phyloP scores from a whole-genome alignment of 1,140 invertebrate species.

The Rhysida immarginata region DNA sequence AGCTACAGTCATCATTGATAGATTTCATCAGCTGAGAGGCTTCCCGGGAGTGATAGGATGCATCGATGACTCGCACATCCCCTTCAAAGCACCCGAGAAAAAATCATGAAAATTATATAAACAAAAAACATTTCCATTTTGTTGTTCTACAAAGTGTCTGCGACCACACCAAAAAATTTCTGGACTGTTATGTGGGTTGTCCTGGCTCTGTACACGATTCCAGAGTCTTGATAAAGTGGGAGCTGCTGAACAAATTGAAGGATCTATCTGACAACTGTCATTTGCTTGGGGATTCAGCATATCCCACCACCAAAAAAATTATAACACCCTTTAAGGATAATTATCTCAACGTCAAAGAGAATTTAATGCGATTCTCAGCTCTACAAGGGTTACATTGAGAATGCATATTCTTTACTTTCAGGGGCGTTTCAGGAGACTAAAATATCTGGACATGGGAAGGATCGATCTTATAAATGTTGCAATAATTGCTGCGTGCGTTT shows the following conservation, averaged over 20 bases:
- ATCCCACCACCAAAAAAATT: conserved; percentile 21
- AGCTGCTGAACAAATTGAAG: not conserved
- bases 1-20: too few relatives aligned
- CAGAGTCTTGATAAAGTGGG: not conserved
- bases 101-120: not conserved
- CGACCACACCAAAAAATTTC: conserved; percentile 9
- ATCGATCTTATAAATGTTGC: conserved; percentile 20
- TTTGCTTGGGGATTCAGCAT: conserved; percentile 26
- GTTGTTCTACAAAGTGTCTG: conserved; percentile 11
- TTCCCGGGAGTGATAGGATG: not conserved
- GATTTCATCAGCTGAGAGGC: too few relatives aligned
- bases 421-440: conserved; percentile 23
- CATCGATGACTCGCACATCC: not conserved
- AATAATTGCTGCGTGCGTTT: conserved; percentile 23
- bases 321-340: conserved; percentile 24
- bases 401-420: conserved; percentile 25
- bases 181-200: conserved; percentile 12
- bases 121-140: conserved; percentile 4
- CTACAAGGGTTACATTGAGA: conserved; percentile 22
- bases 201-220: conserved; percentile 13
- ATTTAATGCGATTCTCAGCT: conserved; percentile 21
- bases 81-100: not conserved
- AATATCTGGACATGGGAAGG: conserved; percentile 17
- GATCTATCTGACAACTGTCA: conserved; percentile 15
- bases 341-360: conserved; percentile 18